A percentile compares a stretch with the other conserved stretches of the same genome.
Conservation (phyloP, 2,888 invertebrate species). For the Argyresthia goedartella region DNA sequence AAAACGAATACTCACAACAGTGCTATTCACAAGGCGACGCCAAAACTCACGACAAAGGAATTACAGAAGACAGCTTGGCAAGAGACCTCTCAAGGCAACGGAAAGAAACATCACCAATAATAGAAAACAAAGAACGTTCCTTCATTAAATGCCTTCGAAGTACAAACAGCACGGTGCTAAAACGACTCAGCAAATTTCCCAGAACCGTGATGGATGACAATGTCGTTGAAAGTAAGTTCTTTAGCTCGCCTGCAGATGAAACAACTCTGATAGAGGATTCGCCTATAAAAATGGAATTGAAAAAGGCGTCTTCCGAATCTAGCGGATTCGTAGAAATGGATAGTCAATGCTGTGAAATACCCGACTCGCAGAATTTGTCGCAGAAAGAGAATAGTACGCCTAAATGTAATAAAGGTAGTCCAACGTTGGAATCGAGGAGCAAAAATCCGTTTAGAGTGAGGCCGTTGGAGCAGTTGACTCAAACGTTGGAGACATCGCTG, state of each 20-base stretch:
- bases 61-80: slow-evolving; percentile 20
- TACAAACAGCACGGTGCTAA: slow-evolving; percentile 39
- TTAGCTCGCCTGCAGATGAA: slow-evolving; percentile 27
- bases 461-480: slow-evolving; percentile 13
- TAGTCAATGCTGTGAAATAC: slow-evolving; percentile 19
- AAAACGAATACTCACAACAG: slow-evolving; percentile 16
- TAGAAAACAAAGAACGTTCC: slow-evolving; percentile 50
- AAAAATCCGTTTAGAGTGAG: slow-evolving; percentile 28
- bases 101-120: slow-evolving; percentile 48
- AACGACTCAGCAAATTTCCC: slow-evolving; percentile 64
- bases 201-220: slow-evolving; percentile 49
- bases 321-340: slow-evolving; percentile 15
- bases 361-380: slow-evolving; percentile 24
- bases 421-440: slow-evolving; percentile 18
- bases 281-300: slow-evolving; percentile 12
- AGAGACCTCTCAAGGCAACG: slow-evolving; percentile 16
- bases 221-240: slow-evolving; percentile 74
- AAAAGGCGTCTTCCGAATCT: too few species aligned
- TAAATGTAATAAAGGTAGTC: slow-evolving; percentile 12
- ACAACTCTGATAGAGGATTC: slow-evolving; percentile 12
- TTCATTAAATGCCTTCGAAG: slow-evolving; percentile 38
- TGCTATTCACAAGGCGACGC: slow-evolving; percentile 18
- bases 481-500: slow-evolving; percentile 18
- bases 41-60: slow-evolving; percentile 21
- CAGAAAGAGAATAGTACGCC: slow-evolving; percentile 49